Conservation (phyloP, 2,888 invertebrate genomes). For the Strigamia crassipes region DNA sequence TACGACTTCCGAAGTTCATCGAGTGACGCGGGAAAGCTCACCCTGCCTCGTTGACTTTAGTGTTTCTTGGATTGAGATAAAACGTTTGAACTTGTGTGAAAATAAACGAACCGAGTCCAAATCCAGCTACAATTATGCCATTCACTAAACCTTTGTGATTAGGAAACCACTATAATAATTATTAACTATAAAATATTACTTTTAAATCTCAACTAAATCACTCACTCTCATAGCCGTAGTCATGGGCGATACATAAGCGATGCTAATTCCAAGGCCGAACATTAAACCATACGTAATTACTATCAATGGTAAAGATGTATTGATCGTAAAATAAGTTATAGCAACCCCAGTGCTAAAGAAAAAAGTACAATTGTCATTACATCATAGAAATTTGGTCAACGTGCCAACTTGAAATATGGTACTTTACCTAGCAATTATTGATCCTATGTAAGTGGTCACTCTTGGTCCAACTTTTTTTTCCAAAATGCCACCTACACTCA, state of each 20-base stretch:
- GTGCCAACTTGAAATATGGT: no score
- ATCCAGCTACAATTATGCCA: constrained; percentile 59
- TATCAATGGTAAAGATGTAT: constrained; percentile 53
- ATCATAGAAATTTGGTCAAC: neutral
- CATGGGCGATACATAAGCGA: constrained; percentile 57
- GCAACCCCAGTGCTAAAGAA: constrained; percentile 52
- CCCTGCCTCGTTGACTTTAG: constrained; percentile 47
- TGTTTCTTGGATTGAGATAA: constrained; percentile 59
- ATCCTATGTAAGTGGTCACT: constrained; percentile 55
- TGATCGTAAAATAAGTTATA: constrained; percentile 55
- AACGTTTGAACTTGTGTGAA: constrained; percentile 59
- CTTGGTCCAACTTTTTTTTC: constrained; percentile 55
- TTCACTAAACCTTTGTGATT: constrained; percentile 57
- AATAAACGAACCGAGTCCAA: constrained; percentile 58
- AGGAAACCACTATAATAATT: constrained; percentile 57
- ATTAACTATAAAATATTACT: neutral
- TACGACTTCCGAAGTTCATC: neutral
- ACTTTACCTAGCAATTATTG: constrained; percentile 56
- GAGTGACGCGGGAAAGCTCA: constrained; percentile 13
- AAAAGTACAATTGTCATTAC: neutral
- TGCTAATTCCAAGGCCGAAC: constrained; percentile 55
- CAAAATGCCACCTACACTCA: constrained; percentile 56
- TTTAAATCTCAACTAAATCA: neutral
- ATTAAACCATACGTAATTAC: constrained; percentile 55
- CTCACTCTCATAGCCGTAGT: constrained; percentile 57